These are phyloP conservation scores for Sorex fumeus DNA, from an alignment of 2,113 vertebrate genomes.

Conservation along the genomic window DNA sequence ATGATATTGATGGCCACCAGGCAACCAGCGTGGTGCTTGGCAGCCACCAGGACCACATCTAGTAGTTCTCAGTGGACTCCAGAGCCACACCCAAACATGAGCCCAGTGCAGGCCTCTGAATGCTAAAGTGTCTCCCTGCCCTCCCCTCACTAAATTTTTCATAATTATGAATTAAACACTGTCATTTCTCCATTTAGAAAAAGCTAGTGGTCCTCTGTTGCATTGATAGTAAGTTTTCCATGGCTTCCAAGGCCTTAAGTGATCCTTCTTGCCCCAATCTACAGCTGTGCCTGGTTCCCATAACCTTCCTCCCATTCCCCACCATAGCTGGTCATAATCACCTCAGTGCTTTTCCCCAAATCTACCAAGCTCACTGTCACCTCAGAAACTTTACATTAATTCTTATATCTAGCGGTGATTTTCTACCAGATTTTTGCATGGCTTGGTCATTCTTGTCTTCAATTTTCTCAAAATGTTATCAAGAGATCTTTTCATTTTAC, in stretches of 20 bases:
- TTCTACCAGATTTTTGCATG: background rate
- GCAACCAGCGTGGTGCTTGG: too few relatives aligned
- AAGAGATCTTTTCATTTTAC: background rate
- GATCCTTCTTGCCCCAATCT: background rate
- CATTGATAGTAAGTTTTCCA: conserved; percentile 31
- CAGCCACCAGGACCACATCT: too few relatives aligned
- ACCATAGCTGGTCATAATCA: background rate
- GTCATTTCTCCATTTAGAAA: conserved; percentile 20
- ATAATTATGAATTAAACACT: background rate
- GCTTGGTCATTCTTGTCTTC: background rate
- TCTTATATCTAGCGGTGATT: background rate
- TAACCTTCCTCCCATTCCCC: background rate
- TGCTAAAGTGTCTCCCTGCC: too few relatives aligned
- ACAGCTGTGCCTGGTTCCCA: background rate
- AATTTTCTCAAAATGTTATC: background rate
- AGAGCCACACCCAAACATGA: too few relatives aligned
- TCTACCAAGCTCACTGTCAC: background rate
- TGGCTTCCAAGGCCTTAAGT: background rate
- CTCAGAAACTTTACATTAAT: conserved; percentile 25
- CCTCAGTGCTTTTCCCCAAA: background rate
- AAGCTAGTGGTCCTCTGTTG: background rate
- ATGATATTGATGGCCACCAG: too few relatives aligned
- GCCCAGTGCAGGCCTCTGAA: too few relatives aligned
- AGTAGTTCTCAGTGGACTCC: too few relatives aligned
- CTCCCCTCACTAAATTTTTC: background rate